A percentile compares a stretch with the other conserved stretches of the same genome.
Evolutionary conservation across 1,140 invertebrate genomes (phyloP).

Genomic region (Drusus annulatus): DNA sequence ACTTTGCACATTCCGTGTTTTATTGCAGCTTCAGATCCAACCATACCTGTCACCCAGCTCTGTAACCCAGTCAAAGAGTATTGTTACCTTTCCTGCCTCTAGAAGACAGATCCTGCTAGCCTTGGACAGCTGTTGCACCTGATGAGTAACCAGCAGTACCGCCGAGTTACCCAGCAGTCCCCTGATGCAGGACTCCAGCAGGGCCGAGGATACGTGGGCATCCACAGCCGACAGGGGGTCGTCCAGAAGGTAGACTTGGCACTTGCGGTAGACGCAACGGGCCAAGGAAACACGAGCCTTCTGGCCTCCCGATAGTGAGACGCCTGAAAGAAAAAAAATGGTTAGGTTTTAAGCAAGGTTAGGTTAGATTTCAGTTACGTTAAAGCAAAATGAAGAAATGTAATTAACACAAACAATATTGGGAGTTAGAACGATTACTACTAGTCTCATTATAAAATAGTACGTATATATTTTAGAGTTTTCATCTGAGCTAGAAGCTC

Average conservation of each 20-base stretch:
- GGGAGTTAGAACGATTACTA: no score
- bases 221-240: slow-evolving; percentile 76
- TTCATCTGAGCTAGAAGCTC: no score
- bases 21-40: no score
- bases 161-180: slow-evolving; percentile 65
- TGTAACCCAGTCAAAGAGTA: no score
- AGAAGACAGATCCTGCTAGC: slow-evolving; percentile 73
- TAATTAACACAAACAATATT: no score
- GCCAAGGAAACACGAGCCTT: slow-evolving; percentile 77
- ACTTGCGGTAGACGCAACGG: slow-evolving; percentile 76
- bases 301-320: slow-evolving; percentile 76
- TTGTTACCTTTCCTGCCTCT: slow-evolving; percentile 61
- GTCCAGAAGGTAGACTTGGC: slow-evolving; percentile 77
- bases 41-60: no score
- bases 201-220: slow-evolving; percentile 70
- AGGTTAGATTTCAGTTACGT: no score
- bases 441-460: no score
- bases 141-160: slow-evolving; percentile 77
- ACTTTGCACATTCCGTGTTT: no score
- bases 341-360: no score
- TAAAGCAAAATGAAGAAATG: no score
- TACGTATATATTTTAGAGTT: no score
- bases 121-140: slow-evolving; percentile 73
- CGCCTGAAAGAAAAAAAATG: slow-evolving; percentile 59
- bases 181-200: slow-evolving; percentile 60